Conservation (phyloP, 2,888 invertebrate genomes). For the Drosophila atroscutellata region DNA sequence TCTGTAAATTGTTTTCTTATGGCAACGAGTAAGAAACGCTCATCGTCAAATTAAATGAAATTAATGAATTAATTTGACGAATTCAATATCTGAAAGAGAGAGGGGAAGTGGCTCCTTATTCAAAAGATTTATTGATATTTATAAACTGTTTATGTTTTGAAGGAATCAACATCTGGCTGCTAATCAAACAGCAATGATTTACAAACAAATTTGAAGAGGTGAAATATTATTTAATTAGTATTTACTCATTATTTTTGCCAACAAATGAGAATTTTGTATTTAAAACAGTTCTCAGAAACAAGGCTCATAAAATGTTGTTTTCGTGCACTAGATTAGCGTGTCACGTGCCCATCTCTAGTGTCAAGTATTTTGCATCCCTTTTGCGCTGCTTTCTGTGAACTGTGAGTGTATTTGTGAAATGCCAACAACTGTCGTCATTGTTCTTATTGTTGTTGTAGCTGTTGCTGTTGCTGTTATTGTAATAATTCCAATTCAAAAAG, state of each 20-base stretch:
- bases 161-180: not conserved
- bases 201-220: not conserved
- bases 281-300: not conserved
- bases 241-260: not conserved
- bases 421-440: slow-evolving; percentile 60
- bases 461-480: slow-evolving; percentile 60
- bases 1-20: not conserved
- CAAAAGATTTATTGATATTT: not conserved
- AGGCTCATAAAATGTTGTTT: not conserved
- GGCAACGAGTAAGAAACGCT: not conserved
- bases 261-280: too few relatives aligned
- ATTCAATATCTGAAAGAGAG: not conserved
- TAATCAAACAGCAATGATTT: not conserved
- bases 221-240: not conserved
- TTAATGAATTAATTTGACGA: not conserved
- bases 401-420: slow-evolving; percentile 57
- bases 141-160: accelerated
- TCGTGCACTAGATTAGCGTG: slow-evolving; percentile 4
- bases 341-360: slow-evolving; percentile 37
- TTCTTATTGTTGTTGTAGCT: slow-evolving; percentile 34
- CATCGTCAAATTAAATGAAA: not conserved
- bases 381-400: slow-evolving; percentile 52
- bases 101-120: not conserved
- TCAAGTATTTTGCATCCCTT: slow-evolving; percentile 72
- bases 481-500: slow-evolving; percentile 82